Evolutionary conservation across 2,888 invertebrate genomes (phyloP).

Genomic region (Drosophila pegasa): DNA sequence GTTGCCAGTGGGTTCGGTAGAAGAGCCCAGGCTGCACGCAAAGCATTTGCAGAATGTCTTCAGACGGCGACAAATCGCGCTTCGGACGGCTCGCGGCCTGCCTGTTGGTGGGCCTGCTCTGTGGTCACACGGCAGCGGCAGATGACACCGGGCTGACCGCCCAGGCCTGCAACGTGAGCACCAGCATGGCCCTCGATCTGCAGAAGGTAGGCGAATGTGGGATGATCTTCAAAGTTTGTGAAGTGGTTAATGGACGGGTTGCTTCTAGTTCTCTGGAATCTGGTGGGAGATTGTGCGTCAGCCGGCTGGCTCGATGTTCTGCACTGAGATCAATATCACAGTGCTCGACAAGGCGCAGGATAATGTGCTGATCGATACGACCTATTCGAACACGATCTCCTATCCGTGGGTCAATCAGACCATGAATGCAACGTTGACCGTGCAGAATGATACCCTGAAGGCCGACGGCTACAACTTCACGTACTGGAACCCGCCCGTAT

Average conservation of each 20-base stretch:
- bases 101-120: slow-evolving; percentile 35
- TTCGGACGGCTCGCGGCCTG: slow-evolving; percentile 20
- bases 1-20: slow-evolving; percentile 30
- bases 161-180: slow-evolving; percentile 31
- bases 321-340: slow-evolving; percentile 58
- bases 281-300: slow-evolving; percentile 75
- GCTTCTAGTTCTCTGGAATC: slow-evolving; percentile 56
- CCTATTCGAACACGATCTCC: slow-evolving; percentile 56
- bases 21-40: slow-evolving; percentile 33
- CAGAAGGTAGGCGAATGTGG: slow-evolving; percentile 29
- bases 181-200: slow-evolving; percentile 48
- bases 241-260: not conserved
- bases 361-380: slow-evolving; percentile 52
- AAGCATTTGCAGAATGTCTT: slow-evolving; percentile 38
- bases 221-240: not conserved
- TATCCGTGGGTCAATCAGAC: slow-evolving; percentile 70
- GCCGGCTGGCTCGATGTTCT: slow-evolving; percentile 57
- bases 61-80: not conserved
- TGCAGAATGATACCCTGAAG: slow-evolving; percentile 2
- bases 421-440: slow-evolving; percentile 53
- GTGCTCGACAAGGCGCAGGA: slow-evolving; percentile 21
- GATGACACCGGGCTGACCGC: not conserved
- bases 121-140: slow-evolving; percentile 23
- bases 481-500: slow-evolving; percentile 58
- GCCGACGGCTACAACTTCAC: slow-evolving; percentile 62